Conservation (phyloP, 2,888 invertebrate genomes). For the Peribatodes rhomboidaria region DNA sequence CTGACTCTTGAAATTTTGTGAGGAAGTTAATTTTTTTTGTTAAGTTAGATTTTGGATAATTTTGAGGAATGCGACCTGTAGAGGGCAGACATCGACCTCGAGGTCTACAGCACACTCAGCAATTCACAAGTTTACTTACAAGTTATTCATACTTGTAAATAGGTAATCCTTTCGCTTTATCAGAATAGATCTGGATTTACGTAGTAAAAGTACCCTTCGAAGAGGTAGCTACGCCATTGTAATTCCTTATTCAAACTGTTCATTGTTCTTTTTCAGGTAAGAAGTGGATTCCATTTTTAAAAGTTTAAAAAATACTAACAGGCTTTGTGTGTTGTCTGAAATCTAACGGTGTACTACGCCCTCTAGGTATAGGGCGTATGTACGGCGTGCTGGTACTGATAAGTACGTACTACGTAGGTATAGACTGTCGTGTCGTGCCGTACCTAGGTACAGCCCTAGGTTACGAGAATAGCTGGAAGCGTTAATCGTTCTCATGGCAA, state of each 20-base stretch:
- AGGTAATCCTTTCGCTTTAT: no score
- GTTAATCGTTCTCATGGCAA: slow-evolving; percentile 73
- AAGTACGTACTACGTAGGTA: slow-evolving; percentile 23
- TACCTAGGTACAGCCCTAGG: slow-evolving; percentile 66
- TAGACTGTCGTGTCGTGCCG: slow-evolving; percentile 59
- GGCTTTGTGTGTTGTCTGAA: slow-evolving; percentile 51
- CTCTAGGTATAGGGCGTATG: slow-evolving; percentile 58
- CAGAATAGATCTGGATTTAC: no score
- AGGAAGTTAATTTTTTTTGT: no score
- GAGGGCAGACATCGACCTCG: no score
- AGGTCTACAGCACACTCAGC: no score
- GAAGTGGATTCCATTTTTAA: not conserved
- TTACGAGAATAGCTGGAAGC: slow-evolving; percentile 40
- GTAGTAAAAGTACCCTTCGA: no score
- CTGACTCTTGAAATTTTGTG: no score
- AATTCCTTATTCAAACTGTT: not conserved
- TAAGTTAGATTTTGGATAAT: no score
- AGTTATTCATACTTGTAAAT: no score
- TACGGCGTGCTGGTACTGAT: slow-evolving; percentile 41
- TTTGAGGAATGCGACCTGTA: no score
- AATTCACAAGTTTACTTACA: no score
- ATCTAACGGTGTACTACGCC: slow-evolving; percentile 64
- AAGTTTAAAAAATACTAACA: not conserved
- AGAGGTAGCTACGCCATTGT: no score
- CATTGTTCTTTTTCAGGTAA: not conserved